phyloP scores from a whole-genome alignment of 2,113 vertebrate species.

The Chelonoidis abingdonii region DNA sequence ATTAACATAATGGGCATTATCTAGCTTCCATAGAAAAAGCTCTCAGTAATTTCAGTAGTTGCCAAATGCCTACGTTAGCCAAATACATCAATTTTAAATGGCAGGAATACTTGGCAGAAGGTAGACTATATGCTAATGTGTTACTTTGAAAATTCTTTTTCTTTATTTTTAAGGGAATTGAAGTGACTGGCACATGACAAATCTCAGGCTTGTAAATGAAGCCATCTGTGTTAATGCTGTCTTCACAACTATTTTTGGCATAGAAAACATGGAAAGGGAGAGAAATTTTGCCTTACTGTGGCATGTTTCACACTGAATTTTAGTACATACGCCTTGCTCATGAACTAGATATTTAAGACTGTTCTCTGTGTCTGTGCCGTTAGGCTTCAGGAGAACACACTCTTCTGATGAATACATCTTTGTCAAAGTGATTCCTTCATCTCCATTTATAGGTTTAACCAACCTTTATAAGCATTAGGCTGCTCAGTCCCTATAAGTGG shows the following conservation, averaged over 20 bases:
- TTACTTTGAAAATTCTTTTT: background rate
- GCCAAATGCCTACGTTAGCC: background rate
- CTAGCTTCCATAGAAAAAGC: background rate
- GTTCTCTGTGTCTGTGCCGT: background rate
- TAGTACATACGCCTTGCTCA: background rate
- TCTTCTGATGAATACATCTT: background rate
- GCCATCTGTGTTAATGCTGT: background rate
- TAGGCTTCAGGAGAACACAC: background rate
- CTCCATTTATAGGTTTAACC: background rate
- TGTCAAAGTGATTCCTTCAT: background rate
- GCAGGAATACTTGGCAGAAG: background rate
- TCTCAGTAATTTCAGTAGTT: background rate
- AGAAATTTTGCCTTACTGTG: background rate
- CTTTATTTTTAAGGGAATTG: background rate
- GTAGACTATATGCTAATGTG: background rate
- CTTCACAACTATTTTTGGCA: background rate
- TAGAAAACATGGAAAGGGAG: background rate
- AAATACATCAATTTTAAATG: background rate
- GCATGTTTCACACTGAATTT: background rate
- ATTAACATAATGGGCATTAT: background rate
- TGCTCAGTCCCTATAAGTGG: background rate
- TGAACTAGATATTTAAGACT: background rate
- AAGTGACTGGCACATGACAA: background rate
- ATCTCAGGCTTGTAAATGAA: background rate
- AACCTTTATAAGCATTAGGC: accelerated